Evolutionary conservation across 2,888 invertebrate genomes (phyloP), one percentile per base, ranked within the genome.

Genomic region (Pyrrhia umbra): DNA sequence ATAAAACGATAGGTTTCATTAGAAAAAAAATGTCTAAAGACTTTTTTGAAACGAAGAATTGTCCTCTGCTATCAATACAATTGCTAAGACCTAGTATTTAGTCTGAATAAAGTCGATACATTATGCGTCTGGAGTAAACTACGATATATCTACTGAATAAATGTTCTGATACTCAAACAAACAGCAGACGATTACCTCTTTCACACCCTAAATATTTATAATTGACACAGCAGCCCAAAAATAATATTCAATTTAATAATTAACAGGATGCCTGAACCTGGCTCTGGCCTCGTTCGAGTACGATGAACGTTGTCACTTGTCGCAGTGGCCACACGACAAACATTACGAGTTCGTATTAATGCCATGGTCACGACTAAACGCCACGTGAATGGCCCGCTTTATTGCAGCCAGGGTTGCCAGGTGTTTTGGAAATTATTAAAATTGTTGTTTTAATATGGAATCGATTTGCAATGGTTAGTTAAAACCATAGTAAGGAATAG

Each of bases 331-430:
- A 50, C 56, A 63, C 61, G 66, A 65, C 73, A 61, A 73, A 78
- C 68, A 66, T 80, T 78, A 69, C 57, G 45, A 63, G 50, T 39
- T 50, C 39, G 13, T 60, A 65, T 73, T 81, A 75, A 79, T 73
- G 81, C 66, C 81, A 73, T 46, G 81, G 81, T 79, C 73, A 70
- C 73, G 69, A 79, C 56, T 68, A 59, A 59, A 56, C 72, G 69
- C 59, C 60, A 54, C 73, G 66, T 69, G 69, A 65, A 57, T 66
- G 58, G 49, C 37, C 59, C 23, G 60, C 75, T 79, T 79, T 79
- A 80, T 61, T 65, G 30, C 25, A 18, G 21, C 3, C 55, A 68
- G 78, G 75, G 65, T 15, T 66, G 54, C 2, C 56, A 47, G 47
- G 18, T 39, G 40, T 30, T 10, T 20, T n/a, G 15, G 10, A 61